Evolutionary conservation across 2,888 invertebrate genomes (phyloP), one percentile per base, ranked within the genome.

Genomic region (Byasa hedistus): DNA sequence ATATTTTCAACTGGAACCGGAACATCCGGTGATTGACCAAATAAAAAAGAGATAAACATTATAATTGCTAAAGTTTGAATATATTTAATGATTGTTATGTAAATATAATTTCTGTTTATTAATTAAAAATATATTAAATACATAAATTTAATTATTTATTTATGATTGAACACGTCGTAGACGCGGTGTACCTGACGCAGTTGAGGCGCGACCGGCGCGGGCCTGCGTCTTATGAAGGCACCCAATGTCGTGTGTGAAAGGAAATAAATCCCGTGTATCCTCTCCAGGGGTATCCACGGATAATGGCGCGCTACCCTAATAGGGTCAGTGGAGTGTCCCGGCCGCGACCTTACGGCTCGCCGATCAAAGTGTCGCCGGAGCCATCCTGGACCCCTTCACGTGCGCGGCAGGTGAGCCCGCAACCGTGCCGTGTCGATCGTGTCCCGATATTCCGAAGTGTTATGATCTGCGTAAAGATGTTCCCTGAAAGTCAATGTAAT

Each of bases 311-410:
- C 72, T n/a, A 24, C 54, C 52, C 70, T 73, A 75, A 85, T 83
- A 82, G 83, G 84, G 84, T 84, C 81, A 82, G 74, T 73, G 75
- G 75, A 72, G 71, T 68, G 69, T 68, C 59, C 69, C 68, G 39
- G 55, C 39, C 39, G 39, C 32, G 60, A 8, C 23, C 39, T 27
- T 72, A 79, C 84, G 86, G 79, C 72, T 78, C 76, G 77, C 39
- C 75, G 86, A 85, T 86, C 86, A 86, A 86, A 86, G 80, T 79
- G 68, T 52, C 64, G 54, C 23, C 17, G 21, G 17, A 60, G 51
- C 21, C 39, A 44, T 48, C 32, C 15, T 19, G 57, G 66, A 57
- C 44, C 54, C 60, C 32, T 51, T 19, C 8, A 7, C 4, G 32
- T 19, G 12, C 17, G 32, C 57, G 32, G n/a, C n/a, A 57, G 21